Conservation (phyloP, 2,797 vertebrate species). For the Cyclopterus lumpus region DNA sequence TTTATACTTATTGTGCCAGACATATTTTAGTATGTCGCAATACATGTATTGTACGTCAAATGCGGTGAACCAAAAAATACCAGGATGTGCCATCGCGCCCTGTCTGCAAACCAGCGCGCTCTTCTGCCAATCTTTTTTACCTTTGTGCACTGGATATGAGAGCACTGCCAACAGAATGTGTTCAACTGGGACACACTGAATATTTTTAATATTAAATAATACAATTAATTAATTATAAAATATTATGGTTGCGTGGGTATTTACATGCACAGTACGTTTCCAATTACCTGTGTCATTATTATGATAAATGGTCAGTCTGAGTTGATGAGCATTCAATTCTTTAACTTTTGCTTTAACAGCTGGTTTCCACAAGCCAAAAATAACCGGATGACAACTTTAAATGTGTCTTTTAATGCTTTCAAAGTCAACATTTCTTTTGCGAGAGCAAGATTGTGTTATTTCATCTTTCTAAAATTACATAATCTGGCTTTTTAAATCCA, state of each 20-base stretch:
- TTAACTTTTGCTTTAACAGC: background rate
- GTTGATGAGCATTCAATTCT: background rate
- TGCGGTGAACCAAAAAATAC: background rate
- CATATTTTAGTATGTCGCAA: background rate
- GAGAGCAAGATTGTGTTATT: background rate
- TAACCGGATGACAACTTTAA: background rate
- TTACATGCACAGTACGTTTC: background rate
- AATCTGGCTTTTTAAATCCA: background rate
- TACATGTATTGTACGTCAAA: background rate
- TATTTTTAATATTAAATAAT: too few species aligned
- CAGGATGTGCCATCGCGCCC: background rate
- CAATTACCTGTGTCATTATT: background rate
- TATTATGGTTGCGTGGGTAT: background rate
- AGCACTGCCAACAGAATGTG: too few species aligned
- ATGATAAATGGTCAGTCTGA: background rate
- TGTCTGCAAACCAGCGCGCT: too few species aligned
- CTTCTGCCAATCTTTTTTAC: too few species aligned
- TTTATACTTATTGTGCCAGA: background rate
- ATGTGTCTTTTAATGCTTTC: background rate
- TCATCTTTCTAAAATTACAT: background rate
- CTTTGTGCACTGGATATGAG: too few species aligned
- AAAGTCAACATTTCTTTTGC: background rate
- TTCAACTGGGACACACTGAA: too few species aligned
- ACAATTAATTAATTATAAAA: too few species aligned
- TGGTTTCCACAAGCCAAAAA: background rate